Base-by-base conservation (phyloP, 2,797 vertebrate species). In the Galagoides demidoff region DNA sequence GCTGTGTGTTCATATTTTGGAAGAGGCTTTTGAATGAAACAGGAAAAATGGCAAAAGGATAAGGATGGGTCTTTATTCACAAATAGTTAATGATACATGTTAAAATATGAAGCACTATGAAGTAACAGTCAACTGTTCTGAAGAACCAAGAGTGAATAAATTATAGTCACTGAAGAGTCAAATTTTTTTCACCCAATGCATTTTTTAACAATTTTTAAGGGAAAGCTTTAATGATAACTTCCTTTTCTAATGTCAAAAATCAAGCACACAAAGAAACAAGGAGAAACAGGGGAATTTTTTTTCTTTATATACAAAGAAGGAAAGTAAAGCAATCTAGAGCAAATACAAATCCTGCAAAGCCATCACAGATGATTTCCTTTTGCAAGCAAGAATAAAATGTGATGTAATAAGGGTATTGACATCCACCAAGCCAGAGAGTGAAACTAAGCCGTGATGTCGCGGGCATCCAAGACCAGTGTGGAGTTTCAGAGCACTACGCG, bases 271-370 rank as follows among this genome's bases (percentile, higher is more conserved):
- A 19, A 52, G 61, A 59, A 82, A 17, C 3, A 66, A 27, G 25
- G 12, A n/a, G 29, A n/a, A 45, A 31, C 20, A 71, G 9, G 45
- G 2, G 23, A 0, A 29, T 1, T 34, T 43, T 64, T 82, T 93
- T 82, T 23, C 7, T 90, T 66, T 83, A 25, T 10, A 23, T 59
- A 63, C 12, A 37, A 3, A 82, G 77, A 93, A 73, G 16, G 23
- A 85, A 92, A 77, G 4, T 22, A 74, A 91, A 20, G 19, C 7
- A 27, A 92, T n/a, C 23, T 27, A 74, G 19, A 77, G 7, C 3
- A 86, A 87, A 94, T 61, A 70, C 23, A 85, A 93, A 78, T 14
- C 81, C 83, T 34, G 27, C 79, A 77, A 57, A 95, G 61, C 73
- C 8, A 92, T 2, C 19, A 88, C 43, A 86, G 10, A 5, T 13